Conservation (phyloP, 2,113 vertebrate genomes). For the Entomyzon cyanotis region DNA sequence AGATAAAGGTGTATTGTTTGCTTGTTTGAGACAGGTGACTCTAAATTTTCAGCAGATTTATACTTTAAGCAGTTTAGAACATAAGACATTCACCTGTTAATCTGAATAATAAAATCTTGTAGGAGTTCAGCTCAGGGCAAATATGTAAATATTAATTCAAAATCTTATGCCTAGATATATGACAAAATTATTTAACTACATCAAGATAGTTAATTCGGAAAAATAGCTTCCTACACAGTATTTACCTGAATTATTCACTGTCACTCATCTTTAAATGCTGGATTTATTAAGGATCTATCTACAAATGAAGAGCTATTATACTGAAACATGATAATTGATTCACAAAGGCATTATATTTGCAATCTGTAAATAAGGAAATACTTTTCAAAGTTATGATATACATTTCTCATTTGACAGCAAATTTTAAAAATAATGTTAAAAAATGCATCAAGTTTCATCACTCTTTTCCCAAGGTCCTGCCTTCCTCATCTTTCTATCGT, state of each 20-base stretch:
- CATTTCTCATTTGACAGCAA: background rate
- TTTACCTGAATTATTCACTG: background rate
- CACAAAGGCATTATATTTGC: background rate
- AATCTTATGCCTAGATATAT: background rate
- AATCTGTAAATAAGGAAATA: background rate
- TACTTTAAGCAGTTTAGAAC: background rate
- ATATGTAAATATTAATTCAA: background rate
- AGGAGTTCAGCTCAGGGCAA: slow-evolving; percentile 5
- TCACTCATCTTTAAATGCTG: background rate
- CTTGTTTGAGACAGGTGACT: background rate
- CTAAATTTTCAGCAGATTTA: background rate
- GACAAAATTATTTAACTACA: background rate
- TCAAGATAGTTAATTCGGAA: background rate
- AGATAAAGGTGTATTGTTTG: background rate
- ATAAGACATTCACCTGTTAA: background rate
- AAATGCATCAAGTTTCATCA: background rate
- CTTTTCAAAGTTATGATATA: background rate
- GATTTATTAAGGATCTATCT: background rate
- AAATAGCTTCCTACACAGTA: background rate
- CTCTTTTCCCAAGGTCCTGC: background rate
- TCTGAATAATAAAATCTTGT: background rate
- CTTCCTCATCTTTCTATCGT: background rate
- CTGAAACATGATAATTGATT: background rate
- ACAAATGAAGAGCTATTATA: background rate
- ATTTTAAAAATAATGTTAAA: background rate